Evolutionary conservation across 2,113 vertebrate genomes (phyloP).

Genomic region (Salvator merianae): DNA sequence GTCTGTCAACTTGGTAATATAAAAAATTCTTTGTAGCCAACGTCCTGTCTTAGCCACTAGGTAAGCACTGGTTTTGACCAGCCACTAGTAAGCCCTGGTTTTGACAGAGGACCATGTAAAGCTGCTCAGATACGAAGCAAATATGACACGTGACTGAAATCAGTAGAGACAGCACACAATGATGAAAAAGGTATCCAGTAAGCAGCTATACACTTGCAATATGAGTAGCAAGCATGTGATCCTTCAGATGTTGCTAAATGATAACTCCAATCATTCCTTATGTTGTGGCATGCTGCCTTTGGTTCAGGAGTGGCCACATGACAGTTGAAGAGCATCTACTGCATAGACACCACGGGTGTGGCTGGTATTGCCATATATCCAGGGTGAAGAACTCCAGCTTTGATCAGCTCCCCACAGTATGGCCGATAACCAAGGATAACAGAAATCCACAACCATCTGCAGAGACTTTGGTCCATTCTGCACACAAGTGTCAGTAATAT

Average conservation of each 20-base stretch:
- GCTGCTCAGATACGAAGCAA: not conserved
- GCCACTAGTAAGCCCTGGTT: not conserved
- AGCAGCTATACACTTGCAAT: not conserved
- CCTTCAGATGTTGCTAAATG: not conserved
- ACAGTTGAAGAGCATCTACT: not conserved
- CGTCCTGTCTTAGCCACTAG: no score
- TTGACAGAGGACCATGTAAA: not conserved
- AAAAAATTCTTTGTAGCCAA: not conserved
- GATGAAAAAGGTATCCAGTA: no score
- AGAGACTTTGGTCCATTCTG: no score
- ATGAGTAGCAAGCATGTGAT: not conserved
- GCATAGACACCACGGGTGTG: no score
- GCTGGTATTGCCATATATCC: no score
- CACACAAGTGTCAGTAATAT: no score
- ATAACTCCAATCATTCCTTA: not conserved
- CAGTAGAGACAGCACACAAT: not conserved
- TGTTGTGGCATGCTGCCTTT: not conserved
- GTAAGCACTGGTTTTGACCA: not conserved
- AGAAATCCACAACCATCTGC: no score
- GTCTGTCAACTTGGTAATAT: no score
- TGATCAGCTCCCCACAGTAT: no score
- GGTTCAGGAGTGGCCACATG: not conserved
- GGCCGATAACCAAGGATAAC: no score
- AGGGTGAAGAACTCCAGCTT: no score
- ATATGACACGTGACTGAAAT: not conserved